Base-by-base conservation (phyloP, 2,797 vertebrate genomes). In the Rhabdomys pumilio region DNA sequence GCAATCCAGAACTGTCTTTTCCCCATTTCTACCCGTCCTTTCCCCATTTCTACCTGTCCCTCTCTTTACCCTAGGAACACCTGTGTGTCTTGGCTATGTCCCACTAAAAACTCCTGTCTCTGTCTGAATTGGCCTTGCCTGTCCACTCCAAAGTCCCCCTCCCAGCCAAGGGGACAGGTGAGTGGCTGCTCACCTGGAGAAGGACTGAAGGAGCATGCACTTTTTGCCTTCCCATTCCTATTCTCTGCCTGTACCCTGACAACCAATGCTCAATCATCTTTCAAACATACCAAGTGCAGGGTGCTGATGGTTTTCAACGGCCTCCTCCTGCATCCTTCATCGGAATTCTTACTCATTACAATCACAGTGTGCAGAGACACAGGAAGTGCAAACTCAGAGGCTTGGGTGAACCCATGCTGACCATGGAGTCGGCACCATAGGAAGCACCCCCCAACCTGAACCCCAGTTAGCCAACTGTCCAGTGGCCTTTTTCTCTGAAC, bases 361-460 rank as follows among this genome's bases (percentile, higher is more conserved):
- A 38, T 24, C 15, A 12, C 4, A 14, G 29, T 13, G 34, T 59
- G 24, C 38, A 24, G 26, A 69, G 17, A 47, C 41, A 59, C 47
- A 92, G 29, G 47, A 90, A 53, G 83, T n/a, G 44, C 29, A 57
- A 13, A 11, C 41, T 85, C 80, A 0, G 13, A 15, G 47, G 13
- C 1, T 3, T 73, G 53, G 26, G 26, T 75, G 80, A 63, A n/a
- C 31, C 50, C n/a, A 11, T 0, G 1, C 10, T 24, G 50, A 22
- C n/a, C 7, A 55, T 53, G 34, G 8, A 24, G 20, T 61, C 26
- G 50, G 20, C 20, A 53, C 6, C 47, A 55, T 3, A 34, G 0
- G 6, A 6, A 47, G 14, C 1, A 31, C 1, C 86, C 55, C 50
- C 31, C 0, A 6, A 17, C 55, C 44, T 86, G 59, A 26, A 61